Evolutionary conservation across 2,888 invertebrate species (phyloP), one percentile per base, ranked within the genome.

Genomic region (Phyto melanocephala): DNA sequence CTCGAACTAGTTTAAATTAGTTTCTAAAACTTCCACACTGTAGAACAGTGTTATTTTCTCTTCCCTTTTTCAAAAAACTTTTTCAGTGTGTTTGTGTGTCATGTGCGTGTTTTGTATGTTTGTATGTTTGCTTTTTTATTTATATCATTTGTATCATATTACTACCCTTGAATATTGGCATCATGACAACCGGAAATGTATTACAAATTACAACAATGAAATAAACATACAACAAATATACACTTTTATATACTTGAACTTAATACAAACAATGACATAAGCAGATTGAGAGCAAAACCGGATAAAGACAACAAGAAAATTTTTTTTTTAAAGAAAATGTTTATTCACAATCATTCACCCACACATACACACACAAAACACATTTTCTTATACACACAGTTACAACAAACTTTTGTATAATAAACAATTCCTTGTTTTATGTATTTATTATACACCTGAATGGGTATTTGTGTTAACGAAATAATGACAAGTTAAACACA

Each of bases 331-430:
- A 22, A 56, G 22, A 67, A 81, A 74, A 33, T 56, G 70, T 81
- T 71, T 71, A 75, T 79, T 75, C 75, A 60, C 40, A 75, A 82
- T 75, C 79, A 79, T 70, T 79, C 75, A 82, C 71, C 15, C 65
- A 58, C 45, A 7, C 50, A 8, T 13, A 15, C 20, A 47, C 58
- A 67, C 10, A 62, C 42, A 5, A 28, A 28, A 24, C 15, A 56
- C 24, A 0, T 28, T 5, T 28, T 28, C 4, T 5, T 28, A 28
- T 6, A 28, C 28, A 60, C 7, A 40, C n/a, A 45, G n/a, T 54
- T 0, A 58, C n/a, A n/a, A 35, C 50, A 17, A 28, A 74, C 15
- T 47, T 47, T 47, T 10, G 52, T 60, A 72, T 24, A n/a, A 17
- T 1, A 67, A 35, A 40, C 24, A 62, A 54, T 35, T 37, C 7